Percentiles rank a stretch among this genome's conserved stretches.
Conservation (phyloP, 2,797 vertebrate species). For the Sparidentex hasta region DNA sequence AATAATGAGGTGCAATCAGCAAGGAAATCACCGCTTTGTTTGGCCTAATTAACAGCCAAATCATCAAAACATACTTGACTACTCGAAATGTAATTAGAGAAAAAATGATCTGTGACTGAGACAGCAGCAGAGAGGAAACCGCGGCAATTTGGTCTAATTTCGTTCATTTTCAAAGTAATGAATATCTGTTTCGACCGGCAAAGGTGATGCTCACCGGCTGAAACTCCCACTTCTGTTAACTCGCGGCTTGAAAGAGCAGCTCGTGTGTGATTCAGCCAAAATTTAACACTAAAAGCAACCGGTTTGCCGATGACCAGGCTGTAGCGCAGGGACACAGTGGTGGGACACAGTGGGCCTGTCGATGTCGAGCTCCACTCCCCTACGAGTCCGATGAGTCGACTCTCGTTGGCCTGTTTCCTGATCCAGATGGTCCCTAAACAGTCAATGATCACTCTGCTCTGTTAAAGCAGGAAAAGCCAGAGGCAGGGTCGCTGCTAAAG, state of each 20-base stretch:
- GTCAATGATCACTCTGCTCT: conserved; percentile 80
- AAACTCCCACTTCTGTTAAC: neutral
- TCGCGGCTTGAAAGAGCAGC: neutral
- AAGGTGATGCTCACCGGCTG: neutral
- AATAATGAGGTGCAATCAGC: neutral
- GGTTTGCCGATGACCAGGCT: neutral
- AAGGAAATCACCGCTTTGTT: neutral
- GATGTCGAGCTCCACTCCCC: conserved; percentile 36
- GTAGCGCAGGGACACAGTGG: neutral
- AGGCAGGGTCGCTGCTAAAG: conserved; percentile 77
- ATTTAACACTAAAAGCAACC: neutral
- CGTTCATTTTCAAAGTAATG: neutral
- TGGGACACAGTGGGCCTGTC: conserved; percentile 5
- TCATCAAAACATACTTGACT: neutral
- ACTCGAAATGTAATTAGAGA: no score
- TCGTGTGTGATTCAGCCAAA: neutral
- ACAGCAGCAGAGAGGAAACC: neutral
- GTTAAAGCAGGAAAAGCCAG: conserved; percentile 83
- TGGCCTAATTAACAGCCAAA: neutral
- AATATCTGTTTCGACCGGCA: neutral
- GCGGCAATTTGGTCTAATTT: neutral
- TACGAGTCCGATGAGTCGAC: conserved; percentile 65
- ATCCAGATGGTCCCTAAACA: conserved; percentile 64
- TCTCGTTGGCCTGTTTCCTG: conserved; percentile 67
- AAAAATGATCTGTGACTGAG: neutral